Base-by-base conservation (phyloP, 2,888 invertebrate genomes). In the Mythimna loreyi region DNA sequence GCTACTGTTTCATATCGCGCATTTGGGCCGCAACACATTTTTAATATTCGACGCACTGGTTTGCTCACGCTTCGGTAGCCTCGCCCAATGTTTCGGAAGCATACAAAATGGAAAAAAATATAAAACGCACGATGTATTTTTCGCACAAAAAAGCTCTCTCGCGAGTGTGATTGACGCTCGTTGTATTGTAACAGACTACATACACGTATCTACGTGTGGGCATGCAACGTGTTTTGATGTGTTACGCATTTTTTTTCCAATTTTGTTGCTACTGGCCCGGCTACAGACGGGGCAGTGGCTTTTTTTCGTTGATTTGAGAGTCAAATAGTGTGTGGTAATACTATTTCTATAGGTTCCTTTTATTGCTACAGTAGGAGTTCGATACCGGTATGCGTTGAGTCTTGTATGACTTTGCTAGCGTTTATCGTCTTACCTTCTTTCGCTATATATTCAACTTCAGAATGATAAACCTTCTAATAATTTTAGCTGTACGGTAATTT, bases 11-110 rank as follows among this genome's bases (percentile, higher is more conserved):
- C 69, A 75, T 63, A 67, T 68, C 47, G 76, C 74, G n/a, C n/a
- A 45, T 45, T 45, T n/a, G 43, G 43, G 79, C 82, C 77, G 80
- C 76, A 86, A 89, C 86, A 87, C 86, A 87, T 91, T 91, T 90
- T 92, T 92, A 90, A 93, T 91, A 92, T 91, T 89, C 88, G 85
- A 86, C 87, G 86, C 86, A 86, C 76, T 88, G 89, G 90, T 87
- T 77, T 80, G 77, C 85, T 87, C 89, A 90, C 85, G 92, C 90
- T 76, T 91, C 89, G 88, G 77, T 85, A 86, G 69, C 60, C 73
- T 59, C 75, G 76, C 72, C 80, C 86, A 87, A 86, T 88, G 83
- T 84, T 84, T 84, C 79, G 84, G 81, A 84, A 84, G 70, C 78
- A 81, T 72, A 84, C 83, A 84, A 86, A 85, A 85, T 83, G 84